Conservation (phyloP, 2,113 vertebrate genomes). For the Pachypanchax playfairii region DNA sequence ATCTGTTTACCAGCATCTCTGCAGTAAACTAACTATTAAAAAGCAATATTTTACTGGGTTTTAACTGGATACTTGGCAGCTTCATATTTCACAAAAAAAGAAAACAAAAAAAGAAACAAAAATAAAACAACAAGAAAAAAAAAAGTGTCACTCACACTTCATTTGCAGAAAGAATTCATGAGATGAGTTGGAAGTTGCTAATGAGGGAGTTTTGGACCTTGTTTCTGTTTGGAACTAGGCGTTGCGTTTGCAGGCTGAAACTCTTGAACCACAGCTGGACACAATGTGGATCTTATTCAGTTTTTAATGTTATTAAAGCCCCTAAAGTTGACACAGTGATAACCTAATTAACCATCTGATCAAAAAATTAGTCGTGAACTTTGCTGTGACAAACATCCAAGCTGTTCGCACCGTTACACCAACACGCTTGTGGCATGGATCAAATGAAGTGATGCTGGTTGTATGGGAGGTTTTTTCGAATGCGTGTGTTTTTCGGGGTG, state of each 20-base stretch:
- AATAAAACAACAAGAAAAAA: background rate
- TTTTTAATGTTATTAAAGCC: constrained; percentile 6
- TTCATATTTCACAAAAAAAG: too few relatives aligned
- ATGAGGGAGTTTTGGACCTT: constrained; percentile 1
- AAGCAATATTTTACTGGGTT: background rate
- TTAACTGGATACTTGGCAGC: constrained; percentile 8
- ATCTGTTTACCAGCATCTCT: background rate
- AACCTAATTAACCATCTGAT: constrained; percentile 65
- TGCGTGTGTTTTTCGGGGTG: constrained; percentile 12
- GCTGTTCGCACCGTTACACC: constrained; percentile 62
- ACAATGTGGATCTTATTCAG: background rate
- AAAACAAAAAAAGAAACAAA: background rate
- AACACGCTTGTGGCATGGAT: constrained; percentile 51
- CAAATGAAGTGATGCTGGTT: constrained; percentile 48
- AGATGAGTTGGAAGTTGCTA: background rate
- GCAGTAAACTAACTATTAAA: constrained; percentile 5
- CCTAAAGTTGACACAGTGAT: constrained; percentile 39
- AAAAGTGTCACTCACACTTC: constrained; percentile 14
- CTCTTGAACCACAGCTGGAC: background rate
- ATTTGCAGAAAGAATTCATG: constrained; percentile 5
- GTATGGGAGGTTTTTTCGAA: constrained; percentile 25
- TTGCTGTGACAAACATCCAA: constrained; percentile 58
- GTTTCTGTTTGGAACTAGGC: background rate
- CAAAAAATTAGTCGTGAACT: constrained; percentile 51
- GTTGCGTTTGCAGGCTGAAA: background rate